A percentile compares a stretch with the other conserved stretches of the same genome.
These are phyloP conservation scores for Heteromurus nitidus DNA, from an alignment of 2,888 invertebrate genomes.

Conservation along the genomic window DNA sequence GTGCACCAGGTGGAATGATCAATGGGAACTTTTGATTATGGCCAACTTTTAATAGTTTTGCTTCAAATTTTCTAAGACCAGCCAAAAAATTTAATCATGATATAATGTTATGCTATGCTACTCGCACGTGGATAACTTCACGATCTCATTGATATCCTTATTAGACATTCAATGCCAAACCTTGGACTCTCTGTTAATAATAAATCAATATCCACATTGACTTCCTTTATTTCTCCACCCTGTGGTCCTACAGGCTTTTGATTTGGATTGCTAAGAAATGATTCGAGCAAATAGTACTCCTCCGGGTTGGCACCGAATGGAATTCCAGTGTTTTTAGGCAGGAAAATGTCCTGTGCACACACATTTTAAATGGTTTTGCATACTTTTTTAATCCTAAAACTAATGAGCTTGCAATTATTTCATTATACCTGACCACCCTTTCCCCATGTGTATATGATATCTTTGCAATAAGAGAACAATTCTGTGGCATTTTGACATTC, in stretches of 20 bases:
- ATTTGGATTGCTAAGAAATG: slow-evolving; percentile 8
- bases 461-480: slow-evolving; percentile 39
- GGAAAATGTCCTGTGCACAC: slow-evolving; percentile 24
- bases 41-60: slow-evolving; percentile 48
- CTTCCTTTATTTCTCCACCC: background rate
- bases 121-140: too few relatives aligned
- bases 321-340: slow-evolving; percentile 49
- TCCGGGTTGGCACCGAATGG: slow-evolving; percentile 35
- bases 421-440: slow-evolving; percentile 34
- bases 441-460: slow-evolving; percentile 53
- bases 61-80: slow-evolving; percentile 48
- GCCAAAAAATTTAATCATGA: too few relatives aligned
- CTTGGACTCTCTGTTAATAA: slow-evolving; percentile 42
- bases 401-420: background rate
- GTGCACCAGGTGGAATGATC: slow-evolving; percentile 32
- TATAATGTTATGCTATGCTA: background rate
- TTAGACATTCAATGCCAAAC: slow-evolving; percentile 15
- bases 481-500: slow-evolving; percentile 46
- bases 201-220: slow-evolving; percentile 45
- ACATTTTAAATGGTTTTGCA: background rate
- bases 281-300: slow-evolving; percentile 45
- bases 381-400: background rate
- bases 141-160: too few relatives aligned
- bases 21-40: slow-evolving; percentile 31
- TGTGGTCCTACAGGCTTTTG: background rate